A percentile compares a stretch with the other conserved stretches of the same genome.
These are phyloP conservation scores for Drosophila busckii DNA, from an alignment of 1,140 invertebrate species.

Conservation along the genomic window DNA sequence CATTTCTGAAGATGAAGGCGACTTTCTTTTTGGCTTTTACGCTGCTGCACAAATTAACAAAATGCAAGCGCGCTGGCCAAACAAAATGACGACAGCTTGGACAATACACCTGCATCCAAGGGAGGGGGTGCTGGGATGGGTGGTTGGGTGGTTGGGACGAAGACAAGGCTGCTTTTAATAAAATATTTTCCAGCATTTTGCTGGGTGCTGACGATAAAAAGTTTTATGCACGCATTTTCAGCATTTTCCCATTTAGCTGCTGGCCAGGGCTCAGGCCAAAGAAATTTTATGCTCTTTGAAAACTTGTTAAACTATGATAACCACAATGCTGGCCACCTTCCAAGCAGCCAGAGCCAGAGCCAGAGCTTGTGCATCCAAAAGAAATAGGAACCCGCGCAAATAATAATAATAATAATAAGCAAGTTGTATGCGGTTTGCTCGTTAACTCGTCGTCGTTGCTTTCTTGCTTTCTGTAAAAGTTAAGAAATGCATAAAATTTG, in stretches of 20 bases:
- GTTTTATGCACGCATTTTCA: conserved; percentile 59
- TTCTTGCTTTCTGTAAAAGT: conserved; percentile 57
- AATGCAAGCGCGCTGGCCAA: conserved; percentile 54
- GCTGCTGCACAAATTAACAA: conserved; percentile 60
- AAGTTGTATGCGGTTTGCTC: conserved; percentile 57
- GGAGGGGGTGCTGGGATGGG: neutral
- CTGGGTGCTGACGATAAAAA: conserved; percentile 62
- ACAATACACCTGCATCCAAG: conserved; percentile 63
- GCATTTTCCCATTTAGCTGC: conserved; percentile 49
- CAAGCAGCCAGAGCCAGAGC: neutral
- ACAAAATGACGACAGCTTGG: conserved; percentile 45
- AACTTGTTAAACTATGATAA: conserved; percentile 77
- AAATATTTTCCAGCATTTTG: conserved; percentile 58
- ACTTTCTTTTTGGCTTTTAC: conserved; percentile 49
- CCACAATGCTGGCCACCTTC: conserved; percentile 62
- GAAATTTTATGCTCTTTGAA: conserved; percentile 75
- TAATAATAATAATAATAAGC: conserved; percentile 75
- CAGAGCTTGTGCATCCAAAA: neutral
- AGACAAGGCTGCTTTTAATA: conserved; percentile 55
- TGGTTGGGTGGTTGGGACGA: neutral
- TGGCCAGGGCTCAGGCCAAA: conserved; percentile 39
- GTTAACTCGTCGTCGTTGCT: conserved; percentile 69
- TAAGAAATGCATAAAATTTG: conserved; percentile 76
- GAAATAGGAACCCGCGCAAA: conserved; percentile 45
- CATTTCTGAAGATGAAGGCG: conserved; percentile 35